Evolutionary conservation across 2,888 invertebrate species (phyloP).

Genomic region (Dysmachus trigonus): DNA sequence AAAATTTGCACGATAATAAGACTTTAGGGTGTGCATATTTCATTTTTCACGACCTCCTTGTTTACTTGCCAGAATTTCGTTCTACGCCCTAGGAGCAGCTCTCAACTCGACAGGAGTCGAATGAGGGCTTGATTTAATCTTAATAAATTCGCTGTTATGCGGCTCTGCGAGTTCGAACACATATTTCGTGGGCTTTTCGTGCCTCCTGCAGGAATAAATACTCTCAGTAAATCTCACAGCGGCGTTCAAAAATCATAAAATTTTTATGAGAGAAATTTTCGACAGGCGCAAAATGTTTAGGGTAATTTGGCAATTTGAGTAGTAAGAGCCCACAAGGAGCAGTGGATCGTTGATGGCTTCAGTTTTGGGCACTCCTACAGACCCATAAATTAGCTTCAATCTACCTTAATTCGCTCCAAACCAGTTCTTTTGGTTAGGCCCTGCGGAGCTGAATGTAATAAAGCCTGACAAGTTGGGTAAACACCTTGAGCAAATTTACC

Average conservation of each 20-base stretch:
- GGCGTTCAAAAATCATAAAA: slow-evolving; percentile 16
- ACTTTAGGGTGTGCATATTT: neutral
- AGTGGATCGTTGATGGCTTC: neutral
- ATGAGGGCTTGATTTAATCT: neutral
- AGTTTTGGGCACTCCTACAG: neutral
- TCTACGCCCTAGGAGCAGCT: neutral
- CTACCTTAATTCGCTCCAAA: slow-evolving; percentile 20
- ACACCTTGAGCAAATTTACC: slow-evolving; percentile 41
- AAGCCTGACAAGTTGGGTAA: slow-evolving; percentile 41
- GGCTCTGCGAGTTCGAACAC: neutral
- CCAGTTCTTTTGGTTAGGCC: slow-evolving; percentile 7
- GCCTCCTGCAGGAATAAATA: neutral
- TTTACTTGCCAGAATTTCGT: neutral
- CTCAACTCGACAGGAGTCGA: neutral
- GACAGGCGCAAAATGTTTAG: neutral
- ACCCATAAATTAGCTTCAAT: slow-evolving; percentile 34
- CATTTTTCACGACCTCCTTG: neutral
- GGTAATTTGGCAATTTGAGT: neutral
- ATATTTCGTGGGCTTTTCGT: neutral
- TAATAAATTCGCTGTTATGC: neutral
- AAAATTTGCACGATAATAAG: neutral
- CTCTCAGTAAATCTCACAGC: neutral
- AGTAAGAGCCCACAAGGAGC: neutral
- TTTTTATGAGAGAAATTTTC: neutral
- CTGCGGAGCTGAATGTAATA: slow-evolving; percentile 34